Percentiles rank a stretch among this genome's conserved stretches.
These are phyloP conservation scores for Leucoma salicis DNA, from an alignment of 2,888 invertebrate species.

Conservation along the genomic window DNA sequence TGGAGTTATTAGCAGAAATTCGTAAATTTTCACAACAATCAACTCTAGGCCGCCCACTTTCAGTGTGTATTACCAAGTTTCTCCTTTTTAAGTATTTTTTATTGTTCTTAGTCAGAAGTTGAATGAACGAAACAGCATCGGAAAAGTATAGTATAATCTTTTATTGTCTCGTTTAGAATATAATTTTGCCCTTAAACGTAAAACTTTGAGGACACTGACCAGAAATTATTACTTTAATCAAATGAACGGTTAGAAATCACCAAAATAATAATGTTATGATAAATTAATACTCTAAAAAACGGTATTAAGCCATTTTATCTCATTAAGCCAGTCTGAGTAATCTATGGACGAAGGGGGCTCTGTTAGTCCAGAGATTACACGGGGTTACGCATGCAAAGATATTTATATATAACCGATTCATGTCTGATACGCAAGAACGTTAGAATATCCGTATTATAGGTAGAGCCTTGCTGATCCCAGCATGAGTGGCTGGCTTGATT, in stretches of 20 bases:
- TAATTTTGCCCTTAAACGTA: constrained; percentile 4
- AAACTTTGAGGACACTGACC: neutral
- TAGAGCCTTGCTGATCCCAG: too few species aligned
- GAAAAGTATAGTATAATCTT: constrained; percentile 20
- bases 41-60: constrained; percentile 54
- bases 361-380: too few species aligned
- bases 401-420: too few species aligned
- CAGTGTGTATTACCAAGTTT: constrained; percentile 28
- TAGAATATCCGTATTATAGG: too few species aligned
- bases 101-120: constrained; percentile 45
- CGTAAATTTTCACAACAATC: constrained; percentile 45
- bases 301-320: too few species aligned
- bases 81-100: constrained; percentile 49
- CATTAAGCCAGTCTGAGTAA: too few species aligned
- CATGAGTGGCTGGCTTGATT: too few species aligned
- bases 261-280: neutral
- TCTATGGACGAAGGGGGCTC: too few species aligned
- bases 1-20: constrained; percentile 56
- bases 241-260: neutral
- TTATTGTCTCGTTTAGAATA: constrained; percentile 11
- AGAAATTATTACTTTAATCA: neutral
- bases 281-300: too few species aligned
- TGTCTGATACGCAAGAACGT: too few species aligned
- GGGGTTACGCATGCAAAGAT: too few species aligned
- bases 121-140: constrained; percentile 30